Conservation (phyloP, 2,888 invertebrate genomes). For the Trichogramma dendrolimi region DNA sequence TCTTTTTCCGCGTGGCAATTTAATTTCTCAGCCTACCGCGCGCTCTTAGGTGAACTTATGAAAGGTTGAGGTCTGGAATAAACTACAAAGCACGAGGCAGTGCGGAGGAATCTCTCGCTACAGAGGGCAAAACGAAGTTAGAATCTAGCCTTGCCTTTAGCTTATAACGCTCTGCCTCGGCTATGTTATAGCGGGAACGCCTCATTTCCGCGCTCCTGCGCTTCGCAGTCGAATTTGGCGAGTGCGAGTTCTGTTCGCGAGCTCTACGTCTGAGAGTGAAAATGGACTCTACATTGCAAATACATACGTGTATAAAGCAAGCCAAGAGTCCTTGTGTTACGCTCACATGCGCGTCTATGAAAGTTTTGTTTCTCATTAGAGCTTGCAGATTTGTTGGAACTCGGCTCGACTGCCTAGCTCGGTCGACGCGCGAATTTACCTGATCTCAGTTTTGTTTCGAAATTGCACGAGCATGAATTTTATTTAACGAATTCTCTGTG, state of each 20-base stretch:
- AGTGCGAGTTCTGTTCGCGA: neutral
- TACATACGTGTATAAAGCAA: too few relatives aligned
- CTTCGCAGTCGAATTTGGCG: slow-evolving; percentile 11
- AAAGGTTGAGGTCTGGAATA: slow-evolving; percentile 9
- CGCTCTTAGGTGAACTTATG: neutral
- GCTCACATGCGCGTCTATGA: too few relatives aligned
- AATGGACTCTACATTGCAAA: too few relatives aligned
- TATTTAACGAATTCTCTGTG: too few relatives aligned
- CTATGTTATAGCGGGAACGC: neutral
- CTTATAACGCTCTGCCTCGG: neutral
- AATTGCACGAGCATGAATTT: too few relatives aligned
- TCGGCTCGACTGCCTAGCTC: too few relatives aligned
- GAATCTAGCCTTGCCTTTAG: neutral
- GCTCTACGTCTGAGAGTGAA: too few relatives aligned
- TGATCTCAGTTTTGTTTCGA: too few relatives aligned
- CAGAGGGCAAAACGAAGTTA: slow-evolving; percentile 18
- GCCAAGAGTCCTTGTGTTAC: too few relatives aligned
- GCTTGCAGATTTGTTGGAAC: too few relatives aligned
- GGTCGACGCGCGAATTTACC: too few relatives aligned
- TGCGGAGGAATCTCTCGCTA: slow-evolving; percentile 6
- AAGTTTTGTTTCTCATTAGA: too few relatives aligned
- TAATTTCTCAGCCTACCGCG: slow-evolving; percentile 1
- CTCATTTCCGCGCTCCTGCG: slow-evolving; percentile 22
- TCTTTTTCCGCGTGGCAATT: slow-evolving; percentile 5
- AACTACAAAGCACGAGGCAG: slow-evolving; percentile 19